Conservation (phyloP, 2,888 invertebrate genomes). For the Laspeyria flexula region DNA sequence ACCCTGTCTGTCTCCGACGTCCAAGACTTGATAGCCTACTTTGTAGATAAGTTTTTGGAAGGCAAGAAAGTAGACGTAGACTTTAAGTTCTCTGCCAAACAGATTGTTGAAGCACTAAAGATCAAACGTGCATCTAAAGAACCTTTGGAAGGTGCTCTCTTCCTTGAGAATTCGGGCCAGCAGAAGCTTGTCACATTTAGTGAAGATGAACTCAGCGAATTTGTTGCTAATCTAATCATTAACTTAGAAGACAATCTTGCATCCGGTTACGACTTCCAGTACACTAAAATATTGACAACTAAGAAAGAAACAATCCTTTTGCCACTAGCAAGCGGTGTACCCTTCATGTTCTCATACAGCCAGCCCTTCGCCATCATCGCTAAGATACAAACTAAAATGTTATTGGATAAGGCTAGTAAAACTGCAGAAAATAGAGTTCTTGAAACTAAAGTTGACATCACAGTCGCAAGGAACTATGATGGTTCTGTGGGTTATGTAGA, state of each 20-base stretch:
- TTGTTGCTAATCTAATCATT: slow-evolving; percentile 70
- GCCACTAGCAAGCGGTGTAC: slow-evolving; percentile 90
- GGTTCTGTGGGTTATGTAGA: slow-evolving; percentile 87
- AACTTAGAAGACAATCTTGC: slow-evolving; percentile 64
- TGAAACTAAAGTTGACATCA: slow-evolving; percentile 76
- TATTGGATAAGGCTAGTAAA: slow-evolving; percentile 43
- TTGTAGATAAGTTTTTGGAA: slow-evolving; percentile 35
- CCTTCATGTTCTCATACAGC: slow-evolving; percentile 87
- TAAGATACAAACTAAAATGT: slow-evolving; percentile 71
- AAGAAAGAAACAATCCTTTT: slow-evolving; percentile 85
- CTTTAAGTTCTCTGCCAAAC: slow-evolving; percentile 81
- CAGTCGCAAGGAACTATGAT: slow-evolving; percentile 84
- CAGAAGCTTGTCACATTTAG: slow-evolving; percentile 82
- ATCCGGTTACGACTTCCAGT: slow-evolving; percentile 81
- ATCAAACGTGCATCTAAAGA: slow-evolving; percentile 81
- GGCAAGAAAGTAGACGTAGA: slow-evolving; percentile 46
- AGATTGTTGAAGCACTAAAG: slow-evolving; percentile 85
- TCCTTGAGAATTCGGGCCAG: slow-evolving; percentile 70
- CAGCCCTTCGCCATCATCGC: slow-evolving; percentile 85
- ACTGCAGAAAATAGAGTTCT: slow-evolving; percentile 52
- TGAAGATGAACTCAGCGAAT: slow-evolving; percentile 80
- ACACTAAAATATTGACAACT: slow-evolving; percentile 86
- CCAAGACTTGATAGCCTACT: slow-evolving; percentile 59
- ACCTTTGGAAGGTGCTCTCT: slow-evolving; percentile 86
- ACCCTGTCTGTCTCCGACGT: slow-evolving; percentile 67